These are phyloP conservation scores for Aldrovandia affinis DNA, from an alignment of 2,797 vertebrate genomes.

Conservation along the genomic window DNA sequence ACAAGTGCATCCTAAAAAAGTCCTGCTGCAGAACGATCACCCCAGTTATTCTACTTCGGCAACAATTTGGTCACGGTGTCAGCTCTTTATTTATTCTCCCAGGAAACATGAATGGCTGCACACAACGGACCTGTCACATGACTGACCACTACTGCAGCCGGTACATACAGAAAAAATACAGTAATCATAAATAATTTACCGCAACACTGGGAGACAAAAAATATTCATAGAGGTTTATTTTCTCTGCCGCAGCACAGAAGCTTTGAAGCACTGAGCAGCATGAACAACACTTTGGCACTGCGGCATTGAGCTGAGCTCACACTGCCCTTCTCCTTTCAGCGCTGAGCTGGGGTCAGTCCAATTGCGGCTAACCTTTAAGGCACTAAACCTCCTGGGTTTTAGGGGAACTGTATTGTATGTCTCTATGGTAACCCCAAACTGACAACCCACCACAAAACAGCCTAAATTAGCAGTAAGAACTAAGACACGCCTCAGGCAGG, in stretches of 20 bases:
- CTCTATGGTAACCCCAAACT: constrained; percentile 9
- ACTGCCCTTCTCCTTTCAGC: background rate
- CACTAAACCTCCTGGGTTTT: background rate
- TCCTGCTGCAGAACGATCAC: background rate
- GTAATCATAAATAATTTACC: background rate
- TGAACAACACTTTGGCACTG: background rate
- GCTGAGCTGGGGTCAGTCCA: background rate
- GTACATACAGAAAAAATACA: background rate
- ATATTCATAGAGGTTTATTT: no score
- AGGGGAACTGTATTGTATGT: constrained; percentile 6
- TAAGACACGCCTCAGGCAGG: background rate
- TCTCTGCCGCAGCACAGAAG: background rate
- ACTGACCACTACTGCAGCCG: background rate
- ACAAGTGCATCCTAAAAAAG: constrained; percentile 53
- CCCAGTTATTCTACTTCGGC: background rate
- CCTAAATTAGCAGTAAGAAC: background rate
- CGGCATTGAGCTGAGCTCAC: background rate
- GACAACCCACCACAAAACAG: background rate
- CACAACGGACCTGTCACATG: background rate
- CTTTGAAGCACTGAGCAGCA: background rate
- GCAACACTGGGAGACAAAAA: no score
- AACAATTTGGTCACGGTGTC: background rate
- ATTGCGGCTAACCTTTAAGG: background rate
- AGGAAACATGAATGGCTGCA: background rate
- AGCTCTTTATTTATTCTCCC: background rate